A percentile compares a stretch with the other conserved stretches of the same genome.
phyloP scores from a whole-genome alignment of 2,113 vertebrate species.

The Grammomys dolichurus region DNA sequence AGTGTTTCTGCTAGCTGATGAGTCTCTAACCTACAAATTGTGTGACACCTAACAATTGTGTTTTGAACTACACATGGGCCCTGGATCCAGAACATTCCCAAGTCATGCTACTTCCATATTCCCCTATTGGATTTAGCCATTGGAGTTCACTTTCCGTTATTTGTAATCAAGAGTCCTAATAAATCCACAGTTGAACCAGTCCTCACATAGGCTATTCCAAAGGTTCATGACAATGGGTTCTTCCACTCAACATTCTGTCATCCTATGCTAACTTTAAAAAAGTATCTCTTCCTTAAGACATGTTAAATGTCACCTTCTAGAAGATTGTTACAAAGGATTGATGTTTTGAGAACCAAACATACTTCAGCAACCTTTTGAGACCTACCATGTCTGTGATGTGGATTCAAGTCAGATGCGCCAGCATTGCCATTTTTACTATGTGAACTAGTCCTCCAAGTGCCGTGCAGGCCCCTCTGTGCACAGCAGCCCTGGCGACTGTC shows the following conservation, averaged over 20 bases:
- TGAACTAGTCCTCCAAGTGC: background rate
- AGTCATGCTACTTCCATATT: background rate
- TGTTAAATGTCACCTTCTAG: background rate
- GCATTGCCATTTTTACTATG: background rate
- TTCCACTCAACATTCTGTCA: background rate
- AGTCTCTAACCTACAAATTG: background rate
- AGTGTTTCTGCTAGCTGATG: background rate
- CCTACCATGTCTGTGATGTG: background rate
- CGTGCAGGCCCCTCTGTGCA: background rate
- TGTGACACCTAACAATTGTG: background rate
- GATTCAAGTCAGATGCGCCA: background rate
- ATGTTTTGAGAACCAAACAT: background rate
- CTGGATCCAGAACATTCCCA: background rate
- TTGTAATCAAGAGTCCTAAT: constrained; percentile 14
- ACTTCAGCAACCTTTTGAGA: background rate
- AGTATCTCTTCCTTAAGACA: background rate
- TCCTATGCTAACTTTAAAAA: background rate
- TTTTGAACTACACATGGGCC: background rate
- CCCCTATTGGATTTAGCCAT: background rate
- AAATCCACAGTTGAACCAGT: background rate
- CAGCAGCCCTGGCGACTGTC: background rate
- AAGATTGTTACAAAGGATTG: constrained; percentile 17
- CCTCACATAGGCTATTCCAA: constrained; percentile 26
- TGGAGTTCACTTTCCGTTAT: constrained; percentile 24
- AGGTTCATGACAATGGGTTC: background rate